Evolutionary conservation across 2,113 vertebrate genomes (phyloP).

Genomic region (Myrmecophaga tridactyla): DNA sequence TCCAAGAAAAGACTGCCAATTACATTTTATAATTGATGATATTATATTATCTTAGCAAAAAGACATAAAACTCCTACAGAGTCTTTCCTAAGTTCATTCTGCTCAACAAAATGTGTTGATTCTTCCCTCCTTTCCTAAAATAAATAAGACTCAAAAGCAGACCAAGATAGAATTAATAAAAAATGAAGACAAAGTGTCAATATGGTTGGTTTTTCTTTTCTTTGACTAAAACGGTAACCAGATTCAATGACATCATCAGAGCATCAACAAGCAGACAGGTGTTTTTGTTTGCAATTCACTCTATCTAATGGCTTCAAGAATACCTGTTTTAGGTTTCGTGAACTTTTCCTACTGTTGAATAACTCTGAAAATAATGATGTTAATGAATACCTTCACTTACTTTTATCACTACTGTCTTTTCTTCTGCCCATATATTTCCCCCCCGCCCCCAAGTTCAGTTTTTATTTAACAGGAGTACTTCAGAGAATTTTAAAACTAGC

Average conservation of each 20-base stretch:
- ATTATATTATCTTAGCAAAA: neutral
- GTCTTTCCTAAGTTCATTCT: constrained; percentile 56
- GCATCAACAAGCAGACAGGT: neutral
- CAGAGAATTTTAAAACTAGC: no score
- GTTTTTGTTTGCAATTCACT: neutral
- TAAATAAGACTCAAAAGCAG: constrained; percentile 21
- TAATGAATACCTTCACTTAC: neutral
- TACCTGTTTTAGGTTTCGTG: neutral
- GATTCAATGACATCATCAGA: constrained; percentile 26
- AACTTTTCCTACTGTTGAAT: neutral
- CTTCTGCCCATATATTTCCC: neutral
- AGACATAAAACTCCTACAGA: constrained; percentile 10
- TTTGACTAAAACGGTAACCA: constrained; percentile 69
- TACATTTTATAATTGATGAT: constrained; percentile 67
- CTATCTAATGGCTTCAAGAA: neutral
- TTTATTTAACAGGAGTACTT: no score
- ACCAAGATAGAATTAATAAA: constrained; percentile 57
- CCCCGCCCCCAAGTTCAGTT: no score
- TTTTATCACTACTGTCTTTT: constrained; percentile 30
- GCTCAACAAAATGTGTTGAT: constrained; percentile 31
- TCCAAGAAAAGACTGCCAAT: constrained; percentile 55
- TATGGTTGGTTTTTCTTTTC: constrained; percentile 65
- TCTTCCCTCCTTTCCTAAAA: constrained; percentile 65
- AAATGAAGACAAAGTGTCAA: constrained; percentile 54
- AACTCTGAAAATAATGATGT: neutral